Percentiles rank a stretch among this genome's conserved stretches.
phyloP scores from a whole-genome alignment of 2,797 vertebrate species.

The Premnoplex brunnescens region DNA sequence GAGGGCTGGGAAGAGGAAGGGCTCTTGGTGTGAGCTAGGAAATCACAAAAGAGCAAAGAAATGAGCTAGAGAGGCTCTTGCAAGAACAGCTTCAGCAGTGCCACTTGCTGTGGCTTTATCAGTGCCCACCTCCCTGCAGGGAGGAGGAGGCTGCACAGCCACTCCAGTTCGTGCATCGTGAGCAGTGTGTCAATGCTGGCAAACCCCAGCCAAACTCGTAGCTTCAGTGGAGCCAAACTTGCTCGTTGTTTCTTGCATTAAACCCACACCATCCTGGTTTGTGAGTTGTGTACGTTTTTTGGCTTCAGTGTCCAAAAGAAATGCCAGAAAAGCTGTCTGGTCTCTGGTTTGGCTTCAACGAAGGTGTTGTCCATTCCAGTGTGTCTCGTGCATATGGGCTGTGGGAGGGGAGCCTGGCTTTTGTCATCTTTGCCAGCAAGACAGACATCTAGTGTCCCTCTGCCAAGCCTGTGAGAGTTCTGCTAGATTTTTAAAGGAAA shows the following conservation, averaged over 20 bases:
- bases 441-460: not conserved
- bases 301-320: not conserved
- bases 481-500: not conserved
- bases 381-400: not conserved
- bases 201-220: not conserved
- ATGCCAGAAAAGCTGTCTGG: not conserved
- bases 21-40: not conserved
- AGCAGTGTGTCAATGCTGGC: not conserved
- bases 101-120: not conserved
- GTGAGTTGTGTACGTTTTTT: rapidly evolving
- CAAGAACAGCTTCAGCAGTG: not conserved
- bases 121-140: not conserved
- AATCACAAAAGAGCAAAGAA: not conserved
- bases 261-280: not conserved
- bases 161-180: not conserved
- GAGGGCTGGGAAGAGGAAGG: not conserved
- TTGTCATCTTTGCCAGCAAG: not conserved
- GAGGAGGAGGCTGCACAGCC: not conserved
- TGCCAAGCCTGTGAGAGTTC: not conserved
- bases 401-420: not conserved
- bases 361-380: not conserved
- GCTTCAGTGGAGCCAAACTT: not conserved
- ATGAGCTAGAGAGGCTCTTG: not conserved
- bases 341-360: not conserved
- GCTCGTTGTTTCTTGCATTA: not conserved